Conservation (phyloP, 2,888 invertebrate species). For the Spilosoma lubricipeda region DNA sequence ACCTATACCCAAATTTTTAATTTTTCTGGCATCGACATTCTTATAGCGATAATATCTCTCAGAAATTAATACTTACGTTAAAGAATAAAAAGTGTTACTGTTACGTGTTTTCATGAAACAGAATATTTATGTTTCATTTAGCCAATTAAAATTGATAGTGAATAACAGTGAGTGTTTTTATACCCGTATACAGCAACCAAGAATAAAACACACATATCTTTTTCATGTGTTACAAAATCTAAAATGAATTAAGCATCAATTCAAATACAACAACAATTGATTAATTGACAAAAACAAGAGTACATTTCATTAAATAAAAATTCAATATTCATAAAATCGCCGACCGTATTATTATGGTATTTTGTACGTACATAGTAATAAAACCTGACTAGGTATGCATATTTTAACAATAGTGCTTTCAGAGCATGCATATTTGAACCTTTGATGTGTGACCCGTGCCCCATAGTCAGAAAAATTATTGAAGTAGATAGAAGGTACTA, state of each 20-base stretch:
- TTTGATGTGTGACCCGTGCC: not conserved
- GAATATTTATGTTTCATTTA: no score
- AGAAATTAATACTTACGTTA: not conserved
- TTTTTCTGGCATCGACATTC: no score
- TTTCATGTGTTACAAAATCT: not conserved
- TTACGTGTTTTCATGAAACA: no score
- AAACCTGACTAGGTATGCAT: not conserved
- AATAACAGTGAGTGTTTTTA: not conserved
- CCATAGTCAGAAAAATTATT: no score
- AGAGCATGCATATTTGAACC: not conserved
- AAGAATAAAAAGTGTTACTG: not conserved
- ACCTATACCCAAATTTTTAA: no score
- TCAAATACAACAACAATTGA: not conserved
- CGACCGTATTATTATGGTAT: not conserved
- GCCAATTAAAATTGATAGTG: no score
- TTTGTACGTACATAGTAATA: not conserved
- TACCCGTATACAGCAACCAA: not conserved
- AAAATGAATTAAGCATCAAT: not conserved
- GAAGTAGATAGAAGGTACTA: not conserved
- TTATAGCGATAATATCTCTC: not conserved
- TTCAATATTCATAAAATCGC: not conserved
- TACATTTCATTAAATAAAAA: not conserved
- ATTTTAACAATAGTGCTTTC: not conserved
- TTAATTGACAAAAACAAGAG: not conserved
- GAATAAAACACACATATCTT: not conserved